A percentile compares a stretch with the other conserved stretches of the same genome.
These are phyloP conservation scores for Australoheros scitulus DNA, from an alignment of 2,113 vertebrate species.

Conservation along the genomic window DNA sequence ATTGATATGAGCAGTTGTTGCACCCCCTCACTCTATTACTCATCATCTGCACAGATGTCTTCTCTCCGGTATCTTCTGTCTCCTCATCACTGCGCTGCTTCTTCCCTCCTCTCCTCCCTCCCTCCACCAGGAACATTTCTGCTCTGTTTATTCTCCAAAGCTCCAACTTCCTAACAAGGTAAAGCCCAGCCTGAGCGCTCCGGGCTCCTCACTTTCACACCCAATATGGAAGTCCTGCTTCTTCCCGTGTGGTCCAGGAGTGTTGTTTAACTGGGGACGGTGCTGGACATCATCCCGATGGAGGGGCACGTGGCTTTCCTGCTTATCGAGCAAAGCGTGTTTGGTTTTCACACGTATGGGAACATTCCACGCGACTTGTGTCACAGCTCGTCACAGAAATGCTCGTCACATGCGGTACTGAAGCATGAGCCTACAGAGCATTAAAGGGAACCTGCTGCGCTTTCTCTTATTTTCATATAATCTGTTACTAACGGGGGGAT, in stretches of 20 bases:
- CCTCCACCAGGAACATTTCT: conserved; percentile 35
- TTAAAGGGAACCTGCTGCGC: neutral
- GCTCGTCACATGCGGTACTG: neutral
- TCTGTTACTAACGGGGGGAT: rapidly evolving
- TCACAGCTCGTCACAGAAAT: neutral
- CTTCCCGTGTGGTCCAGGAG: conserved; percentile 48
- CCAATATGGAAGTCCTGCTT: conserved; percentile 81
- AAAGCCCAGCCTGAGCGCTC: conserved; percentile 56
- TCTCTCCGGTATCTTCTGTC: conserved; percentile 12
- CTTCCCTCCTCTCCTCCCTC: neutral
- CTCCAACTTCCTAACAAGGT: conserved; percentile 82
- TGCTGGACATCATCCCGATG: conserved; percentile 35
- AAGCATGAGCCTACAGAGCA: neutral
- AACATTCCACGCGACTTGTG: conserved; percentile 28
- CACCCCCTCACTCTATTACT: neutral
- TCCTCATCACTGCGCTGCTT: neutral
- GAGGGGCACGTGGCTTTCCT: conserved; percentile 17
- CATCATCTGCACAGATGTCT: conserved; percentile 12
- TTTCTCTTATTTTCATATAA: neutral
- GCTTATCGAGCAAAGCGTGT: conserved; percentile 40
- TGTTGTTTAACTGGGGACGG: conserved; percentile 51
- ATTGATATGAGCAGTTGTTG: conserved; percentile 11
- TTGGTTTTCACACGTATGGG: conserved; percentile 22
- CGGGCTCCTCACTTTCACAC: conserved; percentile 68
- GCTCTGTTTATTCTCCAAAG: conserved; percentile 73